Evolutionary conservation across 1,140 invertebrate species (phyloP).

Genomic region (Schmidtea mediterranea): DNA sequence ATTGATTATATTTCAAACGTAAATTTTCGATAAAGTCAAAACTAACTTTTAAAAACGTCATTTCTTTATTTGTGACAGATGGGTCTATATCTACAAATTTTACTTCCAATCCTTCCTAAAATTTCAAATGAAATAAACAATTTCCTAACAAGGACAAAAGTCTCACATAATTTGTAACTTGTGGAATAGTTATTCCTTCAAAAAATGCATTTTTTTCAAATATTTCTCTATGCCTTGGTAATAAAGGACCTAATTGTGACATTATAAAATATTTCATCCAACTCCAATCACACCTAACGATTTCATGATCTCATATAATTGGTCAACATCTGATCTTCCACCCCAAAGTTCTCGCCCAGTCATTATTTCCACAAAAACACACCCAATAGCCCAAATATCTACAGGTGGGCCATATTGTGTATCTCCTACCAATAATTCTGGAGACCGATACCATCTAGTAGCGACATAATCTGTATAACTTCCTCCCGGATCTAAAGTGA

Average conservation of each 20-base stretch:
- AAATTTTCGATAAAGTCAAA: no score
- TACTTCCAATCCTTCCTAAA: no score
- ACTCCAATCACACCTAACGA: neutral
- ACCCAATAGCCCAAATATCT: constrained; percentile 69
- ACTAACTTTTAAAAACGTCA: no score
- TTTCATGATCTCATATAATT: constrained; percentile 57
- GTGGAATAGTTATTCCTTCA: neutral
- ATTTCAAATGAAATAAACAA: no score
- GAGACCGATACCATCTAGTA: constrained; percentile 85
- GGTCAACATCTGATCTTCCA: constrained; percentile 88
- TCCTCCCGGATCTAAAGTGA: constrained; percentile 29
- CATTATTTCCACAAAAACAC: constrained; percentile 76
- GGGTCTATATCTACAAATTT: no score
- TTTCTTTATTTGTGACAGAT: no score
- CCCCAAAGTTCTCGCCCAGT: constrained; percentile 51
- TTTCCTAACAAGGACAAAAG: no score
- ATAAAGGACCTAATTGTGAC: neutral
- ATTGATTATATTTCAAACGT: no score
- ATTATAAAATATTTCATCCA: neutral
- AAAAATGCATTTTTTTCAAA: constrained; percentile 1
- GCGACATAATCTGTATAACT: constrained; percentile 98
- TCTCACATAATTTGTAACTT: neutral
- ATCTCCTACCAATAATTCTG: constrained; percentile 75
- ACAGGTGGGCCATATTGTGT: constrained; percentile 83
- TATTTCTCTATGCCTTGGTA: constrained; percentile 4